phyloP scores from a whole-genome alignment of 2,113 vertebrate genomes.

The Falco punctatus region DNA sequence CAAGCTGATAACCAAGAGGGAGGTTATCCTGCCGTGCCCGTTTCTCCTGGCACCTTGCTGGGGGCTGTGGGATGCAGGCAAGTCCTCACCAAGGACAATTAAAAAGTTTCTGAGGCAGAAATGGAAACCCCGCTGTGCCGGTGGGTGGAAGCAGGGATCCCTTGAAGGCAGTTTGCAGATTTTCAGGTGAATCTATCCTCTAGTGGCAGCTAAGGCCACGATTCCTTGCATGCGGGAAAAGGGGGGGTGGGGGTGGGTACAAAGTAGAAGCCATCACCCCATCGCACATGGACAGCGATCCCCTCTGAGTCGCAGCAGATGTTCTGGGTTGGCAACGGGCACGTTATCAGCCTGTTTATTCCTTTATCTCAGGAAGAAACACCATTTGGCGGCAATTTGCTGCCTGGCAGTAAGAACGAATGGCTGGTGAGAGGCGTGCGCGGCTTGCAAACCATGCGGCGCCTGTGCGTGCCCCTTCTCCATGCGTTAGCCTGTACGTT shows the following conservation, averaged over 20 bases:
- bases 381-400: constrained; percentile 3
- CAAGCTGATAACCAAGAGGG: not conserved
- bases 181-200: not conserved
- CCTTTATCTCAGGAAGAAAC: constrained; percentile 24
- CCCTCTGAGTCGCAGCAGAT: not conserved
- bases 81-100: not conserved
- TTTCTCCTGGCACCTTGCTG: fast-evolving
- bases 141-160: not conserved
- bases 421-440: too few relatives aligned
- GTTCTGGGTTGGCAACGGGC: not conserved
- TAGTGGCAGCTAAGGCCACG: not conserved
- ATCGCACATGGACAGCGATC: not conserved
- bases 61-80: not conserved
- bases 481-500: fast-evolving
- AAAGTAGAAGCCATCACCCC: not conserved
- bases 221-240: not conserved
- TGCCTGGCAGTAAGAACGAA: not conserved
- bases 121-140: fast-evolving
- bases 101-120: not conserved
- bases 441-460: not conserved
- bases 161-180: not conserved
- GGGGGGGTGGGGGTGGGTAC: not conserved
- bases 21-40: not conserved
- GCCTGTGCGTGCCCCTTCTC: too few relatives aligned
- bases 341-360: not conserved